Evolutionary conservation across 1,140 invertebrate species (phyloP).

Genomic region (Drosophila micromelanica): DNA sequence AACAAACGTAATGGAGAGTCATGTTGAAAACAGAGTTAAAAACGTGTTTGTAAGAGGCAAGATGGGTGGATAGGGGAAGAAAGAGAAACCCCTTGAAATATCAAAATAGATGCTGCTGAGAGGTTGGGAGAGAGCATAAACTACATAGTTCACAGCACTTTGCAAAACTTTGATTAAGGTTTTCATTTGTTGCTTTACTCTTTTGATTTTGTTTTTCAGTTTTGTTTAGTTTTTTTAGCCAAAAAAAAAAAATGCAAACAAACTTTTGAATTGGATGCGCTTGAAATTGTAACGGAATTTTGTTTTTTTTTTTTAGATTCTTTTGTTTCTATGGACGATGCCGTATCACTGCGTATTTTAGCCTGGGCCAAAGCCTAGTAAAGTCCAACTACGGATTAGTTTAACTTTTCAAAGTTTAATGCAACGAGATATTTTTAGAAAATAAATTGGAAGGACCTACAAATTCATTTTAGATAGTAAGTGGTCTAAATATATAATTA

Average conservation of each 20-base stretch:
- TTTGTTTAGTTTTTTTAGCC: slow-evolving; percentile 17
- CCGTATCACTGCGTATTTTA: no score
- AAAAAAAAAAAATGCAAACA: not conserved
- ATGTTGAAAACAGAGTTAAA: slow-evolving; percentile 35
- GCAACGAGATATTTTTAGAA: not conserved
- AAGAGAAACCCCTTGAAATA: not conserved
- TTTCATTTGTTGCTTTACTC: slow-evolving; percentile 70
- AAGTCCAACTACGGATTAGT: slow-evolving; percentile 11
- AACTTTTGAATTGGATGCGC: slow-evolving; percentile 50
- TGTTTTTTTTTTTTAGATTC: slow-evolving; percentile 29
- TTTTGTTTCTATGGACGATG: slow-evolving; percentile 13
- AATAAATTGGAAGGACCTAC: no score
- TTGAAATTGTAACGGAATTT: slow-evolving; percentile 31
- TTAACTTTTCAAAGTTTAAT: not conserved
- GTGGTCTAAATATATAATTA: no score
- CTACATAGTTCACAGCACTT: slow-evolving; percentile 82
- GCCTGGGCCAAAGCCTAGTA: slow-evolving; percentile 30
- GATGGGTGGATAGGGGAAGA: not conserved
- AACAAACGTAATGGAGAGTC: slow-evolving; percentile 78
- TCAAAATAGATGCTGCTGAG: not conserved
- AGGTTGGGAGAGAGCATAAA: slow-evolving; percentile 41
- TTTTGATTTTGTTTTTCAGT: slow-evolving; percentile 26
- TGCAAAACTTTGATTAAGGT: slow-evolving; percentile 81
- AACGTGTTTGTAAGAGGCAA: slow-evolving; percentile 30
- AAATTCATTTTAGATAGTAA: no score